A percentile compares a stretch with the other conserved stretches of the same genome.
These are phyloP conservation scores for Scomber colias DNA, from an alignment of 2,113 vertebrate species.

Conservation along the genomic window DNA sequence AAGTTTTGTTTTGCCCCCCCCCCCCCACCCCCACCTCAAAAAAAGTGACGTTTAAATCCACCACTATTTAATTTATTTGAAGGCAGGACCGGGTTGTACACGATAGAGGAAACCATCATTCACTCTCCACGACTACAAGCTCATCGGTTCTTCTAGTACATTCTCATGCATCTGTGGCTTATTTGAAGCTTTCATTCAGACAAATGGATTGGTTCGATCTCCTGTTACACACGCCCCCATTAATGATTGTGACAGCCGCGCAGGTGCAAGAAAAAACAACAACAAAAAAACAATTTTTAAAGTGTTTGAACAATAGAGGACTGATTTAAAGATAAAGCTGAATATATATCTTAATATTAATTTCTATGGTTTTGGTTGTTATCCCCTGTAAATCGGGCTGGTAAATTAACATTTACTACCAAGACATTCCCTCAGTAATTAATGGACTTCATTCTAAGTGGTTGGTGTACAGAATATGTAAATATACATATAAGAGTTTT, in stretches of 20 bases:
- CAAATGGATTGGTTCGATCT: conserved; percentile 10
- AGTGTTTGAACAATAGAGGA: conserved; percentile 44
- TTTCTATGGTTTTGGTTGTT: conserved; percentile 43
- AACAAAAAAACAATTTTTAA: not conserved
- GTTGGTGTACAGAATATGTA: conserved; percentile 65
- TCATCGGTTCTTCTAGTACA: not conserved
- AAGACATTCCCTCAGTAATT: conserved; percentile 1
- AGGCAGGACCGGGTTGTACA: not conserved
- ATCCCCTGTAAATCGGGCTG: conserved; percentile 30
- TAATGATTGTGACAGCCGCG: conserved; percentile 2
- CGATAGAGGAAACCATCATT: not conserved
- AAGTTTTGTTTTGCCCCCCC: not conserved
- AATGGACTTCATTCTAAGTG: conserved; percentile 24
- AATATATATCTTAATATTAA: conserved; percentile 53
- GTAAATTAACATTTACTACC: not conserved
- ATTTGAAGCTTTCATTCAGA: not conserved
- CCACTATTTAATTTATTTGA: not conserved
- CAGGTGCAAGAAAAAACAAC: not conserved
- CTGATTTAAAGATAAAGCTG: conserved; percentile 47
- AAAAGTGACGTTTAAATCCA: not conserved
- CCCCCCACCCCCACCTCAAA: too few species aligned
- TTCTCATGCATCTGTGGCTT: not conserved
- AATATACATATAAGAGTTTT: conserved; percentile 54
- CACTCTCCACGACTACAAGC: not conserved
- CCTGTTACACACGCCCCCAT: conserved; percentile 14